These are phyloP conservation scores for Drosophila longiperda DNA, from an alignment of 2,888 invertebrate species.

Conservation along the genomic window DNA sequence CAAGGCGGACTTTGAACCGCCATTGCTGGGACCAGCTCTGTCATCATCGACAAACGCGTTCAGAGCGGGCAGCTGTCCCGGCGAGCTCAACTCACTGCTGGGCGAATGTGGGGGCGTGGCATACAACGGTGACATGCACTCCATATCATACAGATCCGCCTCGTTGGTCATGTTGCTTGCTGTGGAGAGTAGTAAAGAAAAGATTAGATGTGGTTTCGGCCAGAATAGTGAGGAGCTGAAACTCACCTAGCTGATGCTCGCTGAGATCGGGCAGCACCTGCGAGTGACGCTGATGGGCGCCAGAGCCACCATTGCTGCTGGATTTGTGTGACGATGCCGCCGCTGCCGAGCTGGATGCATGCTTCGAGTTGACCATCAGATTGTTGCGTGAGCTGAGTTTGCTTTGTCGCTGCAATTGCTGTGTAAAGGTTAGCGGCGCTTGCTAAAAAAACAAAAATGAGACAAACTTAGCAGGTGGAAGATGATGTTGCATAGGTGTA, in stretches of 20 bases:
- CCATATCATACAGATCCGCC: constrained; percentile 85
- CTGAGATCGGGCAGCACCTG: constrained; percentile 85
- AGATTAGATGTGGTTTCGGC: not conserved
- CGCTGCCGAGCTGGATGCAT: constrained; percentile 65
- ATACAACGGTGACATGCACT: constrained; percentile 89
- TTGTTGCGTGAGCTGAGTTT: constrained; percentile 84
- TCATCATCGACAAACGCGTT: constrained; percentile 84
- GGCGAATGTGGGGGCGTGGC: constrained; percentile 93
- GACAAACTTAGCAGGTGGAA: not conserved
- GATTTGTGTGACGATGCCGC: constrained; percentile 55
- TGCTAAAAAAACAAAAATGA: constrained; percentile 57
- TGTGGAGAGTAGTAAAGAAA: constrained; percentile 8
- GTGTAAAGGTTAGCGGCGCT: constrained; percentile 94
- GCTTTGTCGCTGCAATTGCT: constrained; percentile 90
- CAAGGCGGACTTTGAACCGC: constrained; percentile 80
- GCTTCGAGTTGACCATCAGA: constrained; percentile 83
- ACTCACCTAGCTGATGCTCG: constrained; percentile 84
- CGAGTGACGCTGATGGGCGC: constrained; percentile 83
- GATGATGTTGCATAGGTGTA: not conserved
- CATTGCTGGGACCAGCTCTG: constrained; percentile 73
- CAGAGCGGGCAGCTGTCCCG: constrained; percentile 84
- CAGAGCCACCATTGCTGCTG: constrained; percentile 68
- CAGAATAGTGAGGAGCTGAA: not conserved
- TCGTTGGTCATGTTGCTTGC: constrained; percentile 82
- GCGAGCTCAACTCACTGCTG: constrained; percentile 87